Evolutionary conservation across 1,140 invertebrate genomes (phyloP), one percentile per base, ranked within the genome.

Genomic region (Coptotermes formosanus): DNA sequence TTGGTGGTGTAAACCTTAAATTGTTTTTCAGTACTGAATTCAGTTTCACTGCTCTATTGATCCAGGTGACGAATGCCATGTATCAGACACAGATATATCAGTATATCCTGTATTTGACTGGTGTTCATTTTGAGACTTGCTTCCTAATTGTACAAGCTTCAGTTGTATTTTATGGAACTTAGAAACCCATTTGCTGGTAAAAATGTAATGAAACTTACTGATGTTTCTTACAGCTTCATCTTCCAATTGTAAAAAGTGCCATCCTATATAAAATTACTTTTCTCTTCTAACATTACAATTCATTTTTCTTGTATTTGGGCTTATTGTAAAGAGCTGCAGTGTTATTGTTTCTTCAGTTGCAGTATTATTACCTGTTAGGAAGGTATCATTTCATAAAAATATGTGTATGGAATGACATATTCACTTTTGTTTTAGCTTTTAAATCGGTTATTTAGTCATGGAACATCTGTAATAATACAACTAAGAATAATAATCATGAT

Each of bases 301-400:
- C 19, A 1, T 14, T 75, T 75, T 6, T 75, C n/a, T n/a, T 8
- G 64, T 75, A 25, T 75, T n/a, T 30, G 64, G 64, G 25, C 6
- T 9, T 75, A 25, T 75, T 30, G 25, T 75, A 30, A 9, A 75
- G 64, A 75, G 64, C 64, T 75, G 64, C 64, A 75, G 64, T 75
- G 64, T 25, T n/a, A 30, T 75, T 30, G 14, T 30, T 75, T 55
- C 52, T 19, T 55, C 25, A 75, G 25, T 75, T 25, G n/a, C 64
- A 75, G 64, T 75, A 75, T 75, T 75, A 75, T 75, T 75, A 75
- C 25, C 4, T 75, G 16, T 75, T 75, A 75, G 64, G 64, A 75
- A 64, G 59, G 19, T 64, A 64, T n/a, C 45, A 48, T 48, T 48
- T 48, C 45, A 7, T 48, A 48, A 48, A 55, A 16, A 55, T 21